Base-by-base conservation (phyloP, 2,797 vertebrate genomes). In the Pelobates cultripes region DNA sequence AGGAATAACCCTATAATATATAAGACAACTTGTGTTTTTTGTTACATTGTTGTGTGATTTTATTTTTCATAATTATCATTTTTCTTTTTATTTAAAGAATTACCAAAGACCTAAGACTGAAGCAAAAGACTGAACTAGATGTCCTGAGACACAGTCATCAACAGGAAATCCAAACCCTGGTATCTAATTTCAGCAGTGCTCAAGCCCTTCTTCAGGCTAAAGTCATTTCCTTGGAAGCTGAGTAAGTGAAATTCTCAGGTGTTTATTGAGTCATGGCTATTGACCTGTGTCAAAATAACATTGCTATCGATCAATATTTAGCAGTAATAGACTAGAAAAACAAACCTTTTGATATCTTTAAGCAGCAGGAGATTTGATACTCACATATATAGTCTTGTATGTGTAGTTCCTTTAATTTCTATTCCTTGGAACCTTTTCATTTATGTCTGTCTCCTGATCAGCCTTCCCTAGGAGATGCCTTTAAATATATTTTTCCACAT, bases 221-320 rank as follows among this genome's bases (percentile, higher is more conserved):
- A 84, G 94, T 97, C 64, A 94, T 95, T 81, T 94, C 95, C 87
- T 89, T 97, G 92, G 96, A 99, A 92, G 93, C 94, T 0, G 95
- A 94, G 94, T 97, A 87, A 87, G 91, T 86, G 60, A 9, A 10
- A 57, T 43, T 45, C 45, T 40, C 8, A 10, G 3, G 17, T 40
- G 28, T 51, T 64, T 64, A 40, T 10, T 4, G 17, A 40, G 28
- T 3, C n/a, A 10, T 4, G 17, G 10, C 4, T 28, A 28, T 64
- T 28, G 61, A 4, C 7, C 28, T 4, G n/a, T 64, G 61, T 17
- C n/a, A 4, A 7, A 15, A 15, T 57, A 12, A 28, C 28, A 28
- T 28, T 28, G 28, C 28, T 28, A 2, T 28, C 28, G 28, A 28
- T 28, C 28, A 28, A 28, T 28, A 28, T 28, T 28, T 28, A 28